phyloP scores from a whole-genome alignment of 2,113 vertebrate genomes.

The Serranochromis macrocephalus region DNA sequence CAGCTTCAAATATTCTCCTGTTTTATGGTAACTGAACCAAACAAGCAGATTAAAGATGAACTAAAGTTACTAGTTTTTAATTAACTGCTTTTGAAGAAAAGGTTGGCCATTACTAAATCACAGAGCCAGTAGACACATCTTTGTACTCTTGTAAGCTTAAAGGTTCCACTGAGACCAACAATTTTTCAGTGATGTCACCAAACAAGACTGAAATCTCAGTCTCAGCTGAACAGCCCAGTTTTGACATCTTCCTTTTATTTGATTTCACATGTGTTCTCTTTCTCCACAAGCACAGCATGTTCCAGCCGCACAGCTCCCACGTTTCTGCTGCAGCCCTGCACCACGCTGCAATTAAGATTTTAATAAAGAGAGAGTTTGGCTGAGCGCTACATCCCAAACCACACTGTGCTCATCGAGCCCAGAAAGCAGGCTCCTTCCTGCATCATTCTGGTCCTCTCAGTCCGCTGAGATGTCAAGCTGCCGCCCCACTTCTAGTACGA shows the following conservation, averaged over 20 bases:
- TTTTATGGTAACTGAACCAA: background rate
- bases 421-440: background rate
- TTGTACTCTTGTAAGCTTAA: background rate
- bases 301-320: background rate
- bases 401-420: background rate
- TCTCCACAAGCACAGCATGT: background rate
- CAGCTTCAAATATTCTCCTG: background rate
- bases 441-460: background rate
- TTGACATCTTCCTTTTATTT: background rate
- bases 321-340: background rate
- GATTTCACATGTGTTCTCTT: background rate
- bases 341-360: background rate
- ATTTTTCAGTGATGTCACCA: background rate
- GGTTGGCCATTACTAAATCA: background rate
- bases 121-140: background rate
- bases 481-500: background rate
- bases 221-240: background rate
- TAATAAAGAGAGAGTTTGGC: background rate
- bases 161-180: background rate
- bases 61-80: background rate
- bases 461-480: background rate
- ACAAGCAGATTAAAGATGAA: background rate
- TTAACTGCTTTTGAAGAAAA: background rate
- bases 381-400: background rate
- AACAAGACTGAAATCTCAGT: accelerated